Percentiles rank a stretch among this genome's conserved stretches.
Evolutionary conservation across 2,797 vertebrate genomes (phyloP).

Genomic region (Sarcophilus harrisii): DNA sequence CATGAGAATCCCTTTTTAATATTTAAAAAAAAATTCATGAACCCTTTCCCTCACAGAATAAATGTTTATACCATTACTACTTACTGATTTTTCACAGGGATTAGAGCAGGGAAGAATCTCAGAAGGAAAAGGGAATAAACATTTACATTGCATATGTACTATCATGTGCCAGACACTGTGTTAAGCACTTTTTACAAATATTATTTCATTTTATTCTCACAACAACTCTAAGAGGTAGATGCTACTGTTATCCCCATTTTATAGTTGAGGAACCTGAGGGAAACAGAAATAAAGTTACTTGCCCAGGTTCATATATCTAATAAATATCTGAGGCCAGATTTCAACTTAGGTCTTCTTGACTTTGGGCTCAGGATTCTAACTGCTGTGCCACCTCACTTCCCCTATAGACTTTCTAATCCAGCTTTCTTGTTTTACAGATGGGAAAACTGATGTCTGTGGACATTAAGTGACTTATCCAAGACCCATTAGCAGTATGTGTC

Average conservation of each 20-base stretch:
- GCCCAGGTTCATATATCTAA: background rate
- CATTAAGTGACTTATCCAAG: background rate
- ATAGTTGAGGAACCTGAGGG: background rate
- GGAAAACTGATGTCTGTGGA: background rate
- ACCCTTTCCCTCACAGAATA: background rate
- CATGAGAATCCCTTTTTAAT: background rate
- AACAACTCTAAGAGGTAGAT: background rate
- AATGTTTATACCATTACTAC: background rate
- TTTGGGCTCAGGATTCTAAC: background rate
- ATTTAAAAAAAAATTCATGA: background rate
- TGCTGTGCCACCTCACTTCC: background rate
- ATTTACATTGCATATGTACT: background rate
- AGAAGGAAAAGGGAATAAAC: background rate
- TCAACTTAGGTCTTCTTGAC: background rate
- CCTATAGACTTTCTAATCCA: background rate
- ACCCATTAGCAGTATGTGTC: background rate
- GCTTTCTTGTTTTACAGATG: background rate
- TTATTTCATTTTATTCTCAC: background rate
- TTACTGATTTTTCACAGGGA: background rate
- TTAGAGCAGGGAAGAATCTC: background rate
- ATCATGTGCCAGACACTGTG: background rate
- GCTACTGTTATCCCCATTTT: background rate
- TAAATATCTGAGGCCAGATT: background rate
- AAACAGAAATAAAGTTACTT: background rate
- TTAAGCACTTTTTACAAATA: background rate